These are phyloP conservation scores for Cygnus buccinator DNA, from an alignment of 2,113 vertebrate genomes.

Conservation along the genomic window DNA sequence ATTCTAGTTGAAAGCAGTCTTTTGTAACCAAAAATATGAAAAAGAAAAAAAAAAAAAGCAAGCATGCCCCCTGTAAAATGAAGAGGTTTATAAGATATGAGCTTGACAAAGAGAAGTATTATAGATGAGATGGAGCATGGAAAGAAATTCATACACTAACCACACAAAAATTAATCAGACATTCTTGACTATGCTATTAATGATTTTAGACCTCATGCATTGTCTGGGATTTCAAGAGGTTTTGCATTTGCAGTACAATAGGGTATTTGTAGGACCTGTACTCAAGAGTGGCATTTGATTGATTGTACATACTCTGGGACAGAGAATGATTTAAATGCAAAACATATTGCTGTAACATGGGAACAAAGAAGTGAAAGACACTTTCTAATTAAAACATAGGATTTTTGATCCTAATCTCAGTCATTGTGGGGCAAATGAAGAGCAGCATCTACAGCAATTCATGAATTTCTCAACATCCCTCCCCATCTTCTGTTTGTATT, in stretches of 20 bases:
- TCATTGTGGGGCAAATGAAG: not conserved
- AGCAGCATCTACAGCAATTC: not conserved
- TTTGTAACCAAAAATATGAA: not conserved
- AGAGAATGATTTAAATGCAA: constrained; percentile 50
- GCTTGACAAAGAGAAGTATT: not conserved
- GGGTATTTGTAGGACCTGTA: constrained; percentile 18
- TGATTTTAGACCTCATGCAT: constrained; percentile 17
- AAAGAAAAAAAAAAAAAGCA: not conserved
- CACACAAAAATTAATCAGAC: constrained; percentile 45
- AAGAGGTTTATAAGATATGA: not conserved
- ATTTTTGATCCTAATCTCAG: constrained; percentile 39
- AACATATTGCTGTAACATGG: constrained; percentile 18
- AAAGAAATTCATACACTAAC: constrained; percentile 15
- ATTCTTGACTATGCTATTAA: constrained; percentile 10
- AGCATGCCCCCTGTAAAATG: not conserved
- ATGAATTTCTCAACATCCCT: not conserved
- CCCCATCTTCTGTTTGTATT: not conserved
- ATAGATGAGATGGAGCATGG: not conserved
- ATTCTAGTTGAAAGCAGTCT: not conserved
- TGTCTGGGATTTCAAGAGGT: constrained; percentile 35
- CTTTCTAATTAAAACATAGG: constrained; percentile 46
- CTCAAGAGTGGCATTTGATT: constrained; percentile 46
- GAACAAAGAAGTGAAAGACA: constrained; percentile 43
- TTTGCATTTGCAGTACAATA: constrained; percentile 32
- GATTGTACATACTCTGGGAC: not conserved